Base-by-base conservation (phyloP, 2,888 invertebrate genomes). In the Mythimna impura region DNA sequence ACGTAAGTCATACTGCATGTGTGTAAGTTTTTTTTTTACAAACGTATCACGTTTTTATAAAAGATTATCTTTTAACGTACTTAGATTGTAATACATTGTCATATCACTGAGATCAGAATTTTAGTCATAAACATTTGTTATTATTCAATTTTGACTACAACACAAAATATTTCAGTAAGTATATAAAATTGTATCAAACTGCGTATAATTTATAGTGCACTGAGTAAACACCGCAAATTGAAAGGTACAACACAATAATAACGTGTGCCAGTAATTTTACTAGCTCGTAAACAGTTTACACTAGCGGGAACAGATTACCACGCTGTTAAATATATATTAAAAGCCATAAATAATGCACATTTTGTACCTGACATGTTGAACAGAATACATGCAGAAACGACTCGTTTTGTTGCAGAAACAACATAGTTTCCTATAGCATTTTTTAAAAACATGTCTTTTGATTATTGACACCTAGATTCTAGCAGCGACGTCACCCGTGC, bases 261-360 rank as follows among this genome's bases (percentile, higher is more conserved):
- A 61, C 14, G 52, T 76, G 40, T 71, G 71, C 76, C 70, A 82
- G 66, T 60, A 66, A 73, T 69, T 72, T 83, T 69, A 80, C 54
- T 69, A 68, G 67, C 67, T 76, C 76, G 57, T 80, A 80, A 83
- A 83, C 73, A 76, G 70, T 71, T 73, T 73, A 83, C 58, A 57
- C 25, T 43, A 68, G 55, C 66, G 69, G 34, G 65, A 72, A 71
- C 72, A 63, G 72, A 79, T 83, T 79, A 72, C 61, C 54, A 34
- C 67, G 55, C 54, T 57, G 36, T 80, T 52, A 73, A 82, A 82
- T 68, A 73, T 78, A 78, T 82, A 40, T 20, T 64, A 50, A 61
- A 76, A 47, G n/a, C 54, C 47, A 63, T 60, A 67, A 82, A 66
- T 73, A 57, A 65, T 64, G 5, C 22, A n/a, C 20, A 62, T 71